Evolutionary conservation across 1,140 invertebrate species (phyloP).

Genomic region (Melanaphis sacchari): DNA sequence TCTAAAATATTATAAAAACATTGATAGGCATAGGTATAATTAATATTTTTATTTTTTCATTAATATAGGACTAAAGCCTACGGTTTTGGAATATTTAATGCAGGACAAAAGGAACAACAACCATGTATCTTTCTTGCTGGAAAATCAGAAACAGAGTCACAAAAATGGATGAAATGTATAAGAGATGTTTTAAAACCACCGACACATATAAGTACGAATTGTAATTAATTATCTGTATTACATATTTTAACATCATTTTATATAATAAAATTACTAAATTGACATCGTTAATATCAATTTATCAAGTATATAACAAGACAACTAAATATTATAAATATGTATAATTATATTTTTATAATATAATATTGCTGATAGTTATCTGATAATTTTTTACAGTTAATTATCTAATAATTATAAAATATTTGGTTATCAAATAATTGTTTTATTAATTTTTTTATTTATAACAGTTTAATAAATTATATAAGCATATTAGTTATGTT

Average conservation of each 20-base stretch:
- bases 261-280: neutral
- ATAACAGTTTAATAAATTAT: neutral
- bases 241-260: neutral
- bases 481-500: neutral
- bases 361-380: neutral
- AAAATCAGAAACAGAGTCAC: constrained; percentile 67
- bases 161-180: constrained; percentile 68
- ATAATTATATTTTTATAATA: neutral
- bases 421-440: neutral
- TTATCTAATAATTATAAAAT: neutral
- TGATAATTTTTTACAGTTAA: neutral
- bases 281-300: neutral
- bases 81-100: constrained; percentile 67
- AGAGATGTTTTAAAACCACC: constrained; percentile 65
- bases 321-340: neutral
- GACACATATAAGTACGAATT: constrained; percentile 62
- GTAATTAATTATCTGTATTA: neutral
- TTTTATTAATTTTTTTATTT: neutral
- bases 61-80: constrained; percentile 65
- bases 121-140: constrained; percentile 67
- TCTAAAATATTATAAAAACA: neutral
- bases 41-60: constrained; percentile 39
- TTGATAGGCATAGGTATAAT: neutral
- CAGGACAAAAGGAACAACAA: constrained; percentile 62
- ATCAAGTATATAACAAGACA: neutral